Base-by-base conservation (phyloP, 1,140 invertebrate genomes). In the Trachelipus rathkii region DNA sequence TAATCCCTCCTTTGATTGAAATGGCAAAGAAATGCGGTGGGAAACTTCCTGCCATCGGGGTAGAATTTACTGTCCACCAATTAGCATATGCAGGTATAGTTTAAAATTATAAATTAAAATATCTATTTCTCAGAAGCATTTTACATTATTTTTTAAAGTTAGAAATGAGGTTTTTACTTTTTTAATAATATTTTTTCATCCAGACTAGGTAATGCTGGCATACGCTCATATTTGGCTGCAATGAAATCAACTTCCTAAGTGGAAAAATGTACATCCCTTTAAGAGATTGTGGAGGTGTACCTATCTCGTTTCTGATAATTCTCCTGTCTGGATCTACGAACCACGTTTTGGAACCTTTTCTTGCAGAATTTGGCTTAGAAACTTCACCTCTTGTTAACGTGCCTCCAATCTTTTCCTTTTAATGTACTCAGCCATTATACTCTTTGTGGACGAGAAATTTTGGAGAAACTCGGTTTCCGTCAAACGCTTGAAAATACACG, bases 121-220 rank as follows among this genome's bases (percentile, higher is more conserved):
- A n/a, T n/a, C n/a, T n/a, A n/a, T n/a, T n/a, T n/a, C n/a, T n/a
- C n/a, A n/a, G n/a, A n/a, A n/a, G n/a, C n/a, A n/a, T n/a, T n/a
- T n/a, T n/a, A n/a, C n/a, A n/a, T n/a, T n/a, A n/a, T n/a, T n/a
- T n/a, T n/a, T n/a, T n/a, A n/a, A n/a, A n/a, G n/a, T n/a, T n/a
- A n/a, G n/a, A n/a, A n/a, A n/a, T n/a, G n/a, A n/a, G n/a, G n/a
- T n/a, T n/a, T n/a, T n/a, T n/a, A n/a, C n/a, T n/a, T n/a, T n/a
- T n/a, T n/a, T n/a, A n/a, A n/a, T n/a, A n/a, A n/a, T n/a, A n/a
- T n/a, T n/a, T n/a, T n/a, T n/a, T n/a, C n/a, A n/a, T n/a, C n/a
- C n/a, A n/a, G n/a, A n/a, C n/a, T n/a, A n/a, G 87, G 88, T 10
- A 92, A 92, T 80, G 88, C 88, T 0, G 90, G 90, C 8, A 90